phyloP scores from a whole-genome alignment of 2,888 invertebrate species.

The Clunio marinus region DNA sequence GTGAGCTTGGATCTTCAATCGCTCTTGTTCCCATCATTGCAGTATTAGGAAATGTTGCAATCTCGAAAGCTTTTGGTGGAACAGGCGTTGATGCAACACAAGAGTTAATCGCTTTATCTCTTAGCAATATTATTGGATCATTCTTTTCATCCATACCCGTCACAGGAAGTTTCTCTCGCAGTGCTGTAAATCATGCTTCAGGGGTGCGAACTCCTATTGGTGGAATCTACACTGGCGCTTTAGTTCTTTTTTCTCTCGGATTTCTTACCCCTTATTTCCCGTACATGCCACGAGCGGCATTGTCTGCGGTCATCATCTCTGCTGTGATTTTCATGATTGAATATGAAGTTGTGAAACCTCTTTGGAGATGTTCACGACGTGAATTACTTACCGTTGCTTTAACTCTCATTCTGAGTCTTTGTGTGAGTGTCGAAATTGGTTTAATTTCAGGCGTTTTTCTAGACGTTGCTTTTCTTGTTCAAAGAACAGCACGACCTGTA shows the following conservation, averaged over 20 bases:
- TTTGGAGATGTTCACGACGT: constrained; percentile 77
- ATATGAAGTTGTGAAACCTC: constrained; percentile 78
- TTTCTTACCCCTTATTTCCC: constrained; percentile 85
- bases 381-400: constrained; percentile 77
- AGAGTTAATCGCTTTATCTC: constrained; percentile 78
- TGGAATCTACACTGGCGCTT: constrained; percentile 75
- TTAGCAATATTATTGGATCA: constrained; percentile 80
- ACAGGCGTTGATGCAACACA: constrained; percentile 83
- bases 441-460: constrained; percentile 76
- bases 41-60: constrained; percentile 89
- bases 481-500: constrained; percentile 76
- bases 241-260: constrained; percentile 79
- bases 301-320: constrained; percentile 90
- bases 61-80: constrained; percentile 89
- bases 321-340: constrained; percentile 95
- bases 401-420: constrained; percentile 76
- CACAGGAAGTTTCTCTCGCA: constrained; percentile 82
- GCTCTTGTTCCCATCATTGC: constrained; percentile 84
- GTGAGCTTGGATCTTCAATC: constrained; percentile 79
- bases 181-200: constrained; percentile 93
- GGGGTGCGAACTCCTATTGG: constrained; percentile 87
- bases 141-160: constrained; percentile 89
- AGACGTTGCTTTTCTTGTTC: constrained; percentile 71
- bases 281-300: constrained; percentile 80
- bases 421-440: constrained; percentile 81